phyloP scores from a whole-genome alignment of 92 coral and sea anemone species.

The Zoanthus gigantus region DNA sequence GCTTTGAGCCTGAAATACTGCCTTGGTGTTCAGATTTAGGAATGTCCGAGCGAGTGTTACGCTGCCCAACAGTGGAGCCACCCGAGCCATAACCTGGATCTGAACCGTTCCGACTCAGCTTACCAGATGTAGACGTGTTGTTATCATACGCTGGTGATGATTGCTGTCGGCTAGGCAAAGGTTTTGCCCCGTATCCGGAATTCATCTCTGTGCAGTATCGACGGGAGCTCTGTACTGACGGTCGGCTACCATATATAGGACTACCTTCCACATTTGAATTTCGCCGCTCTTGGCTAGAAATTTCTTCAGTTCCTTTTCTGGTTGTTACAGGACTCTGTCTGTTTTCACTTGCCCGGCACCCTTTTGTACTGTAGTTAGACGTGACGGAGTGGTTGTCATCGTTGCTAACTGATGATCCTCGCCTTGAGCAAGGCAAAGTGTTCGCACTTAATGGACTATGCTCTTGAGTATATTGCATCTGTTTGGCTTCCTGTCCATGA shows the following conservation, averaged over 20 bases:
- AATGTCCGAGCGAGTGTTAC: slow-evolving; percentile 30
- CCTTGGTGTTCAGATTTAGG: slow-evolving; percentile 28
- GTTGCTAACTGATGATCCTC: slow-evolving; percentile 16
- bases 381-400: slow-evolving; percentile 18
- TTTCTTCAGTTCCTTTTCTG: slow-evolving; percentile 6
- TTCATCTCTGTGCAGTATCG: slow-evolving; percentile 21
- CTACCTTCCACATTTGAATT: not conserved
- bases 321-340: slow-evolving; percentile 35
- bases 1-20: slow-evolving; percentile 36
- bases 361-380: slow-evolving; percentile 18
- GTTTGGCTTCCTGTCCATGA: slow-evolving; percentile 23
- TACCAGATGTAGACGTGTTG: slow-evolving; percentile 27
- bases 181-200: not conserved
- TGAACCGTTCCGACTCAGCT: slow-evolving; percentile 45
- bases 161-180: slow-evolving; percentile 8
- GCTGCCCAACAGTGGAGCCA: slow-evolving; percentile 42
- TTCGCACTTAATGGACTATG: not conserved
- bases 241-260: slow-evolving; percentile 20
- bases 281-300: not conserved
- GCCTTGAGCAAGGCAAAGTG: slow-evolving; percentile 19
- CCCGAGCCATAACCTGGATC: slow-evolving; percentile 50
- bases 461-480: slow-evolving; percentile 10
- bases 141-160: slow-evolving; percentile 6
- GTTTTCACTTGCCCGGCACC: not conserved
- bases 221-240: slow-evolving; percentile 3